A percentile compares a stretch with the other conserved stretches of the same genome.
phyloP scores from a whole-genome alignment of 2,797 vertebrate species.

The Lerista edwardsae region DNA sequence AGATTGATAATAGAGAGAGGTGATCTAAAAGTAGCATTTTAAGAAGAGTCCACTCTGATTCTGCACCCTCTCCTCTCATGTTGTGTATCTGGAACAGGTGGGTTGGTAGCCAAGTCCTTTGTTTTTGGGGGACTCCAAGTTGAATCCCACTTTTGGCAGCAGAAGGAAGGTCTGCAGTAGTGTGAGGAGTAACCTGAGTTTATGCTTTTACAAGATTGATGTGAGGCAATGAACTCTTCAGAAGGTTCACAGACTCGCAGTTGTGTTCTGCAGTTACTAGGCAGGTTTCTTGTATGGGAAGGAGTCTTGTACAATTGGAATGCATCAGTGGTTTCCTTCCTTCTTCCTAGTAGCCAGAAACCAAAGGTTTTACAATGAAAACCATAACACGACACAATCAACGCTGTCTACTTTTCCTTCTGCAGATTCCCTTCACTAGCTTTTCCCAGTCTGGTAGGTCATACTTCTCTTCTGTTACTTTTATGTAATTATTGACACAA shows the following conservation, averaged over 20 bases:
- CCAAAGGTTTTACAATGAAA: neutral
- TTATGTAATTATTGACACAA: too few species aligned
- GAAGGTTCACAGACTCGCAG: neutral
- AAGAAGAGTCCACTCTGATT: neutral
- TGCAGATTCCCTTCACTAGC: neutral
- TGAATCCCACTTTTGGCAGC: neutral
- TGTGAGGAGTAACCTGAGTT: neutral
- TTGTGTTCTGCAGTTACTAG: neutral
- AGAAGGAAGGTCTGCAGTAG: neutral
- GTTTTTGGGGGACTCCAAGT: too few species aligned
- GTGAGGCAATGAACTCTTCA: too few species aligned
- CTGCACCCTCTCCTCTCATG: neutral
- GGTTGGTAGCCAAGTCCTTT: neutral
- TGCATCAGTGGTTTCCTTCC: constrained; percentile 8
- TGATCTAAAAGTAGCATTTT: too few species aligned
- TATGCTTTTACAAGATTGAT: neutral
- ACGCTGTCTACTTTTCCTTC: neutral
- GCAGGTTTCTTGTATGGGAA: neutral
- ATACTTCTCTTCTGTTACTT: neutral
- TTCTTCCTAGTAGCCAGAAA: constrained; percentile 4
- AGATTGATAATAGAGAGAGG: neutral
- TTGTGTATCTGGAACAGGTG: neutral
- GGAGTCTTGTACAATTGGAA: neutral
- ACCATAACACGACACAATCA: neutral
- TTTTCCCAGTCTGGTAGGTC: neutral